A percentile compares a stretch with the other conserved stretches of the same genome.
Evolutionary conservation across 2,888 invertebrate species (phyloP).

Genomic region (Netelia fuscicornis): DNA sequence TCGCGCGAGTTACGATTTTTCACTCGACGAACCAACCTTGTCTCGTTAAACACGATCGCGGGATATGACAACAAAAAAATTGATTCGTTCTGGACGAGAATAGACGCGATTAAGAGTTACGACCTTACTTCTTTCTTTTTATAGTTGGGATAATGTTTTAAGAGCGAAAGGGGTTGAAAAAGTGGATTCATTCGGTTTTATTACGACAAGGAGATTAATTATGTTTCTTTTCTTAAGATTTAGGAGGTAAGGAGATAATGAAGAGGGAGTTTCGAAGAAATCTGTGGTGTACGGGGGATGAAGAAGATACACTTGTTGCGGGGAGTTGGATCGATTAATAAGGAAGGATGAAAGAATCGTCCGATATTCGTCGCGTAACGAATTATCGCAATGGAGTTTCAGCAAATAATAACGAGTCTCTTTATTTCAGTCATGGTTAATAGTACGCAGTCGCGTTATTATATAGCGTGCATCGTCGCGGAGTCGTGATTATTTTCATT

Average conservation of each 20-base stretch:
- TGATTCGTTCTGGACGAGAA: neutral
- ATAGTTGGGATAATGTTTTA: too few species aligned
- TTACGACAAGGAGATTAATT: too few species aligned
- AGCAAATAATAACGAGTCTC: slow-evolving; percentile 48
- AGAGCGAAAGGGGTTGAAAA: too few species aligned
- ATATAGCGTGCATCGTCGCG: slow-evolving; percentile 72
- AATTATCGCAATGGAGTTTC: slow-evolving; percentile 36
- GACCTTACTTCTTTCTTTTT: too few species aligned
- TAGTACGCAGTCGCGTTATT: slow-evolving; percentile 70
- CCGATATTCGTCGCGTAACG: neutral
- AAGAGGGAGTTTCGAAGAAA: too few species aligned
- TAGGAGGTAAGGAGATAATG: too few species aligned
- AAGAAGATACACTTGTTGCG: too few species aligned
- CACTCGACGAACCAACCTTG: slow-evolving; percentile 3
- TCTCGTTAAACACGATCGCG: neutral
- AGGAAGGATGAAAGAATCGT: neutral
- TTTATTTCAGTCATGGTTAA: slow-evolving; percentile 59
- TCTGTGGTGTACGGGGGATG: too few species aligned
- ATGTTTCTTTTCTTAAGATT: too few species aligned
- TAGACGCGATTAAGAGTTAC: too few species aligned
- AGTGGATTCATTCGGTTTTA: too few species aligned
- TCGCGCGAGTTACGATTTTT: slow-evolving; percentile 27
- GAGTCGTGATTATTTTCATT: slow-evolving; percentile 84
- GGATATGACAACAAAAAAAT: neutral
- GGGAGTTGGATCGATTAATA: too few species aligned